These are phyloP conservation scores for Nomada fabriciana DNA, from an alignment of 2,888 invertebrate species.

Conservation along the genomic window DNA sequence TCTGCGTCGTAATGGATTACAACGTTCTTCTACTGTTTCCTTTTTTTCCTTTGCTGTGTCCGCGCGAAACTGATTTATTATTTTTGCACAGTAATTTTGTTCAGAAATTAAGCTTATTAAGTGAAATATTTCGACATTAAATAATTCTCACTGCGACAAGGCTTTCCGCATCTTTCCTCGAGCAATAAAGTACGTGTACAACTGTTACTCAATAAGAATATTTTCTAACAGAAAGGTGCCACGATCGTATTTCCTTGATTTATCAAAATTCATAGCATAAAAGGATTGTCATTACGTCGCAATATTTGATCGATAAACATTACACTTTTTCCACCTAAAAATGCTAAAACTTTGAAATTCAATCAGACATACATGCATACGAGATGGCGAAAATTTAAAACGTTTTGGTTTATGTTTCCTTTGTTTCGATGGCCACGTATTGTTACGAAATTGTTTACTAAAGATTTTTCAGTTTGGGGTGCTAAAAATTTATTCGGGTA, in stretches of 20 bases:
- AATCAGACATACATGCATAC: neutral
- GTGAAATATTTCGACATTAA: neutral
- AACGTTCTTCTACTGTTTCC: neutral
- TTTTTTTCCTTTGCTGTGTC: neutral
- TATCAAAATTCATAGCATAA: neutral
- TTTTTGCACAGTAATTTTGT: no score
- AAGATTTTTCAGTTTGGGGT: neutral
- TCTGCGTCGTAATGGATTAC: conserved; percentile 5
- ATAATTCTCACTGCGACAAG: neutral
- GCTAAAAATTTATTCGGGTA: neutral
- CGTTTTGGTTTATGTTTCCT: neutral
- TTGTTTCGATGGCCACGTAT: neutral
- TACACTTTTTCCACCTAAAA: conserved; percentile 6
- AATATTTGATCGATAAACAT: conserved; percentile 1
- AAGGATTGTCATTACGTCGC: conserved; percentile 15
- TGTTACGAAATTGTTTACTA: conserved; percentile 3
- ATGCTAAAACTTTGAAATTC: conserved; percentile 18
- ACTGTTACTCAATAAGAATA: neutral
- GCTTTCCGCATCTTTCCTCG: neutral
- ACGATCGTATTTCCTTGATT: conserved; percentile 10
- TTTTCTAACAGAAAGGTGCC: neutral
- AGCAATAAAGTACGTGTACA: conserved; percentile 18
- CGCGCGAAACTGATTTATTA: no score
- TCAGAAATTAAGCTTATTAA: neutral
- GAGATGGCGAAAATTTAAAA: neutral